Evolutionary conservation across 2,888 invertebrate genomes (phyloP), one percentile per base, ranked within the genome.

Genomic region (Acrocera orbiculus): DNA sequence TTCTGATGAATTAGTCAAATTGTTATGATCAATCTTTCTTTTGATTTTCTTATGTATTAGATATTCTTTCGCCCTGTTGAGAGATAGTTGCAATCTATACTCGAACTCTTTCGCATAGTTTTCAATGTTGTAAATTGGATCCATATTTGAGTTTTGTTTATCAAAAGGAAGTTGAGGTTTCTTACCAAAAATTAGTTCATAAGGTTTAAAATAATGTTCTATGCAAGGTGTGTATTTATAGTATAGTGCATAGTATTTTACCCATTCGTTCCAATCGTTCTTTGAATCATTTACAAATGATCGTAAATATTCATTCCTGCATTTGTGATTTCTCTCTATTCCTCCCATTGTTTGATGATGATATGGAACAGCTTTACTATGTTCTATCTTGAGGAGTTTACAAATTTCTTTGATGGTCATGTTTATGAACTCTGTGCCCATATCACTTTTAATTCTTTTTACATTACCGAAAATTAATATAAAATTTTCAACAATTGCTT

Each of bases 291-390:
- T 33, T 16, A 29, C 32, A 27, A 30, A 38, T n/a, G 30, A 30
- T 35, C 36, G 15, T 13, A 40, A 17, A 22, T 34, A 42, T 14
- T 42, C 42, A 23, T 40, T 40, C 25, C 35, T 23, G n/a, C 30
- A 27, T 38, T 37, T 35, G 22, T 36, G 36, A 9, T 32, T 36
- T 26, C 40, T 27, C 28, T 40, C 40, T 13, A 39, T 17, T 13
- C 26, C 32, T 16, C 38, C 38, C 17, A 40, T 17, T 8, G 26
- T 16, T 31, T 35, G 28, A 16, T 32, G 31, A 16, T 36, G 36
- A 16, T 32, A 27, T 26, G 33, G 17, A 13, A 29, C 32, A 15
- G 34, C 22, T 6, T 26, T 15, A 9, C 16, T 29, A 14, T 36
- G 33, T 14, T 40, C 30, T 5, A 38, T 29, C n/a, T 38, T 20